Base-by-base conservation (phyloP, 2,113 vertebrate species). In the Dendropsophus ebraccatus region DNA sequence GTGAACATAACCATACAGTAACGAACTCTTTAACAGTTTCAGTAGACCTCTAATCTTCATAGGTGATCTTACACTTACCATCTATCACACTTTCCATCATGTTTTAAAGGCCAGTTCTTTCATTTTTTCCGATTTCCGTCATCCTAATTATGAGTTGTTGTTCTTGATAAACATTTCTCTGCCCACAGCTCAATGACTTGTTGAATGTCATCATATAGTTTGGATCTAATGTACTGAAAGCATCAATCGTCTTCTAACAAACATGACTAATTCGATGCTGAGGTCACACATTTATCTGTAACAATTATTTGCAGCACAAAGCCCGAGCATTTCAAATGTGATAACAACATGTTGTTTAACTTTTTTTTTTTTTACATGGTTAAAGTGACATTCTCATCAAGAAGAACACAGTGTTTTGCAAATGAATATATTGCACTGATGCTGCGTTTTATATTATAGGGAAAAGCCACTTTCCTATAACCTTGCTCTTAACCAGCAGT, bases 401-500 rank as follows among this genome's bases (percentile, higher is more conserved):
- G 37, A 47, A 75, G n/a, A 65, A 62, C 35, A 73, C 45, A 49
- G 41, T 72, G 65, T 72, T 58, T 56, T 80, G 25, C 50, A 73
- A 86, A 58, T 81, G 47, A 58, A 80, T 80, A 37, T 72, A 86
- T 72, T 81, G 70, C 69, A 35, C 41, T 21, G 62, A 76, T 52
- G 75, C 83, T 85, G 83, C 25, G 28, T 60, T 77, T 85, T 65
- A 28, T 67, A 85, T 78, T 76, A 78, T 85, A 80, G 77, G 49
- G 67, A 72, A 82, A 74, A 74, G 17, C 41, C 65, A 54, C 60
- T 49, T 83, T 78, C 37, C 11, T 69, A 70, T 87, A 54, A 54
- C 74, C 69, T 69, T 56, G 35, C 65, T 67, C 81, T 77, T 76
- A 81, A 45, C 80, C 80, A 87, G n/a, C 81, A 56, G 80, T 54